These are phyloP conservation scores for Spodoptera frugiperda DNA, from an alignment of 1,140 invertebrate genomes.

Conservation along the genomic window DNA sequence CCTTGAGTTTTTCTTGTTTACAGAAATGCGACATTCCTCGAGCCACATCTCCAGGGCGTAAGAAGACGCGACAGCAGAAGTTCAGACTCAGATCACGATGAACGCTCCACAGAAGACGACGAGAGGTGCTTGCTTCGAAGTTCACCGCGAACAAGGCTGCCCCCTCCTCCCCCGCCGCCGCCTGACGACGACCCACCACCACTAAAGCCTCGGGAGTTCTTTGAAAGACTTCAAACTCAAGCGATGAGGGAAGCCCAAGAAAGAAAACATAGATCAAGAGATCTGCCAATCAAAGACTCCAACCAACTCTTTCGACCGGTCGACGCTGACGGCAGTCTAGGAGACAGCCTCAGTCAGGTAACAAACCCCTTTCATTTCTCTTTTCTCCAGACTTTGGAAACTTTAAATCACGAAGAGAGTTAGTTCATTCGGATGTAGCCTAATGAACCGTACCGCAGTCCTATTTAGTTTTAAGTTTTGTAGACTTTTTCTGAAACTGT, in stretches of 20 bases:
- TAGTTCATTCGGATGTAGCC: slow-evolving; percentile 53
- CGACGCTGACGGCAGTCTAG: slow-evolving; percentile 76
- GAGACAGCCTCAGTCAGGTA: slow-evolving; percentile 82
- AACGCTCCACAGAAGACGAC: slow-evolving; percentile 85
- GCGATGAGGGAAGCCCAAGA: slow-evolving; percentile 78
- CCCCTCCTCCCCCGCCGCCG: slow-evolving; percentile 77
- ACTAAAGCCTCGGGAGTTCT: slow-evolving; percentile 79
- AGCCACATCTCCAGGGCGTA: slow-evolving; percentile 83
- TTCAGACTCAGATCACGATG: slow-evolving; percentile 83
- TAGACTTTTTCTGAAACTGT: slow-evolving; percentile 61
- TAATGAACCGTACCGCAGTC: slow-evolving; percentile 68
- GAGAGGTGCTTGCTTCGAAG: slow-evolving; percentile 80
- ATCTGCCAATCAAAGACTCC: slow-evolving; percentile 64
- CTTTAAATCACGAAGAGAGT: slow-evolving; percentile 54
- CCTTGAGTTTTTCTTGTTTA: slow-evolving; percentile 62
- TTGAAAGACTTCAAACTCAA: slow-evolving; percentile 80
- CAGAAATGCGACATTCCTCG: slow-evolving; percentile 85
- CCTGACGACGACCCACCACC: slow-evolving; percentile 80
- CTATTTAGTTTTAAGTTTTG: slow-evolving; percentile 62
- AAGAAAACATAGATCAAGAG: slow-evolving; percentile 66
- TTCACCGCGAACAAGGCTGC: slow-evolving; percentile 72
- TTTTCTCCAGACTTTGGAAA: slow-evolving; percentile 20
- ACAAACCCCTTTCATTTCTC: background rate
- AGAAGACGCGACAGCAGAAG: slow-evolving; percentile 79
- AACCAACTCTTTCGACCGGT: slow-evolving; percentile 70